These are phyloP conservation scores for Acrobeloides nanus DNA, from an alignment of 2,888 invertebrate species.

Conservation along the genomic window DNA sequence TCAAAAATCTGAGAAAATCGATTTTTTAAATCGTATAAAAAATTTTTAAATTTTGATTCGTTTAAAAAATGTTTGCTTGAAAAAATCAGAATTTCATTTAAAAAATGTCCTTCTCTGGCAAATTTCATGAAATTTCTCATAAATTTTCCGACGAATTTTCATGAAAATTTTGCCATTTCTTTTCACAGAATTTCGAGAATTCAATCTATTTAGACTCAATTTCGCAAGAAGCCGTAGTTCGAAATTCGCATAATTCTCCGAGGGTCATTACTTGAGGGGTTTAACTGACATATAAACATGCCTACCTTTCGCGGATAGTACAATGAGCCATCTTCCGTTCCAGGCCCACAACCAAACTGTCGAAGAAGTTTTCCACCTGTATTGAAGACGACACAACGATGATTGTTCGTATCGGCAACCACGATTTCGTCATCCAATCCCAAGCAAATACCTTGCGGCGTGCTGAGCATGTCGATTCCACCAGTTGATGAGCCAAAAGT, in stretches of 20 bases:
- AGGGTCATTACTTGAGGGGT: too few relatives aligned
- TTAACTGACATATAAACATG: conserved; percentile 20
- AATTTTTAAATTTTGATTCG: too few relatives aligned
- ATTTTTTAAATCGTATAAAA: conserved; percentile 12
- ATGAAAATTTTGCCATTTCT: too few relatives aligned
- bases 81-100: too few relatives aligned
- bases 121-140: too few relatives aligned
- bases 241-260: too few relatives aligned
- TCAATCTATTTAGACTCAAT: too few relatives aligned
- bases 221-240: too few relatives aligned
- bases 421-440: conserved; percentile 44
- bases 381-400: conserved; percentile 37
- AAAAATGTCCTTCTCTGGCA: too few relatives aligned
- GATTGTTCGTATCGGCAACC: conserved; percentile 48
- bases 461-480: conserved; percentile 34
- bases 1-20: conserved; percentile 23
- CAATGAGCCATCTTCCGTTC: conserved; percentile 40
- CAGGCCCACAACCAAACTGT: conserved; percentile 16
- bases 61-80: too few relatives aligned
- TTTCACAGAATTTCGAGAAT: too few relatives aligned
- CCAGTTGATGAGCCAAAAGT: conserved; percentile 26
- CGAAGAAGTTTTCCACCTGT: conserved; percentile 15
- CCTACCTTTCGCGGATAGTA: conserved; percentile 46
- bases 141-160: too few relatives aligned
- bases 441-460: conserved; percentile 43